Evolutionary conservation across 2,888 invertebrate genomes (phyloP), one percentile per base, ranked within the genome.

Genomic region (Plagodis dolabraria): DNA sequence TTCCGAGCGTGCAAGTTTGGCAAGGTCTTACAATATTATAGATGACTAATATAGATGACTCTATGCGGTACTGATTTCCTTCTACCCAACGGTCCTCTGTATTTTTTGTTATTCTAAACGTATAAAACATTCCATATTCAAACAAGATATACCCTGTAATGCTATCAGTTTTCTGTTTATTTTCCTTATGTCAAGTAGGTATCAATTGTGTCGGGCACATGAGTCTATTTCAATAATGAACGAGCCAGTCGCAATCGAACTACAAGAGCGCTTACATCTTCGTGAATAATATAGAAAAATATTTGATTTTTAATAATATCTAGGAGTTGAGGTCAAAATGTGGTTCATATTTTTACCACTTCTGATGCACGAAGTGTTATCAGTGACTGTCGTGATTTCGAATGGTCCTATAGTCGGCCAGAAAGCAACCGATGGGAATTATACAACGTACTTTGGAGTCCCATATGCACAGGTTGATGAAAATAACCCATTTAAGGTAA

Each of bases 401-500:
- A 73, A 69, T 10, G 87, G 87, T 2, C 47, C 57, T 9, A 68
- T 86, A 5, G 60, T 68, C 7, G 87, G 86, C 0, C 60, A 76
- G n/a, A 69, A 57, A 35, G 72, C 71, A 8, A 60, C 53, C 35
- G 76, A 80, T 57, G 79, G 80, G 0, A 72, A 76, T 5, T 86
- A 80, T 42, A 69, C 72, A 5, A 82, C 84, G 35, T 89, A 81
- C 52, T 78, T 86, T 60, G 88, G 89, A 7, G 77, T 90, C 45
- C 89, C 89, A 0, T 89, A 82, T 62, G 88, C 83, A 8, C 72
- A 63, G 48, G 84, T 89, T 0, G 68, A 86, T 46, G 68, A 77
- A 34, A 22, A 22, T 22, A 22, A 89, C 57, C 83, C 86, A 12
- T 90, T 89, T 72, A 87, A 84, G 64, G 89, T 89, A 64, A 80